Evolutionary conservation across 2,797 vertebrate genomes (phyloP), one percentile per base, ranked within the genome.

Genomic region (Neostethus bicornis): DNA sequence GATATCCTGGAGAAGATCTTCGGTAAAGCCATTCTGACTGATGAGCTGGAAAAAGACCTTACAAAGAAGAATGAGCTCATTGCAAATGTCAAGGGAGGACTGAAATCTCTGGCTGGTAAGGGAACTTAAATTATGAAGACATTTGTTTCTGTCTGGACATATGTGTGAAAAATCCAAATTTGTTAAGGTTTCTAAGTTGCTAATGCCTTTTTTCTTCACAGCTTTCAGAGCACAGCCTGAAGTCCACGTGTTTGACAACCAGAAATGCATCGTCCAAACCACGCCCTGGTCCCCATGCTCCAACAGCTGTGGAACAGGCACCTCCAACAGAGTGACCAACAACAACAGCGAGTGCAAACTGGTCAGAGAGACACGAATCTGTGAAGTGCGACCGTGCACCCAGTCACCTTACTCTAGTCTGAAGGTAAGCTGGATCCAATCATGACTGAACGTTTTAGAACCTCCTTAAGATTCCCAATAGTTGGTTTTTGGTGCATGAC

Each of bases 281-380:
- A 99, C 96, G 3, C 92, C 95, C 16, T 99, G 97, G 97, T 98
- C 96, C 37, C 95, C 94, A 77, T 99, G 97, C 88, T 98, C 97
- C 51, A 98, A 96, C 93, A 96, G 92, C 0, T 99, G 97, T 39
- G 96, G 97, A 51, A 97, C 92, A 9, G 96, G 97, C 65, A 94
- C 98, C 88, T 98, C 97, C 76, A 96, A 95, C 20, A 92, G 96
- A 61, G 94, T 99, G 72, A 98, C 96, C 90, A 99, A 97, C 0
- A 92, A 97, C 89, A 98, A 99, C 80, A 82, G 77, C 0, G 93
- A 97, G 61, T 99, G 96, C 91, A 96, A 94, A 76, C 90, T 98
- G 84, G 90, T 95, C 73, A 96, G 96, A 84, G 97, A 99, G 90
- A 94, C 93, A 8, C 89, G 96, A 57, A 94, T 99, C 86, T 99